A percentile compares a stretch with the other conserved stretches of the same genome.
Conservation (phyloP, 1,140 invertebrate species). For the Marisa cornuarietis region DNA sequence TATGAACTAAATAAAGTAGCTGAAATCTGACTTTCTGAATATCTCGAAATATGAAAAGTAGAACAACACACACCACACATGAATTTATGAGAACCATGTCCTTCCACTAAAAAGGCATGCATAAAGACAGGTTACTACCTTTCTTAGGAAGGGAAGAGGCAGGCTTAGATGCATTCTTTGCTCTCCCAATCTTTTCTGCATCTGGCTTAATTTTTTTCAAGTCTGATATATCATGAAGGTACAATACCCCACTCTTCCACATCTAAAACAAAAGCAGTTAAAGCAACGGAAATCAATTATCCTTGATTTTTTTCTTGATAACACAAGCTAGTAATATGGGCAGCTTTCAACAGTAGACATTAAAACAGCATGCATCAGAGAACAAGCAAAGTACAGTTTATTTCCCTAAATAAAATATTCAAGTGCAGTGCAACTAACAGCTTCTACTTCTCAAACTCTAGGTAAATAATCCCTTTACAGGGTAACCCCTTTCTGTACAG, state of each 20-base stretch:
- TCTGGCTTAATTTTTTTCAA: not conserved
- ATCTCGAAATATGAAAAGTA: no score
- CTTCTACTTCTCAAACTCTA: not conserved
- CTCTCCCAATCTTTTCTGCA: not conserved
- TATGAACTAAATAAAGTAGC: no score
- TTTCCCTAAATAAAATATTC: not conserved
- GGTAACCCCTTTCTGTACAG: no score
- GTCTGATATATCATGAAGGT: constrained; percentile 17
- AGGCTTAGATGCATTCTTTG: not conserved
- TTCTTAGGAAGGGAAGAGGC: not conserved
- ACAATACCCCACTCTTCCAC: constrained; percentile 16
- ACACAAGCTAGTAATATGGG: not conserved
- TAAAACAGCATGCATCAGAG: not conserved
- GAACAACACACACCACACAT: no score
- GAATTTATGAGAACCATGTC: no score
- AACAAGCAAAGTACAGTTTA: not conserved
- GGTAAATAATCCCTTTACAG: not conserved
- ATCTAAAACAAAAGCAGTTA: constrained; percentile 1
- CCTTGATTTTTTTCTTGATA: not conserved
- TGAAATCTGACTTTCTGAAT: no score
- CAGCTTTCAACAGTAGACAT: no score
- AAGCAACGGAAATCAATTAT: not conserved
- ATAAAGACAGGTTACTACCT: not conserved
- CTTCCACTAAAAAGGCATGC: not conserved
- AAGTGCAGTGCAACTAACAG: not conserved